Base-by-base conservation (phyloP, 2,888 invertebrate species). In the Rhagonycha fulva region DNA sequence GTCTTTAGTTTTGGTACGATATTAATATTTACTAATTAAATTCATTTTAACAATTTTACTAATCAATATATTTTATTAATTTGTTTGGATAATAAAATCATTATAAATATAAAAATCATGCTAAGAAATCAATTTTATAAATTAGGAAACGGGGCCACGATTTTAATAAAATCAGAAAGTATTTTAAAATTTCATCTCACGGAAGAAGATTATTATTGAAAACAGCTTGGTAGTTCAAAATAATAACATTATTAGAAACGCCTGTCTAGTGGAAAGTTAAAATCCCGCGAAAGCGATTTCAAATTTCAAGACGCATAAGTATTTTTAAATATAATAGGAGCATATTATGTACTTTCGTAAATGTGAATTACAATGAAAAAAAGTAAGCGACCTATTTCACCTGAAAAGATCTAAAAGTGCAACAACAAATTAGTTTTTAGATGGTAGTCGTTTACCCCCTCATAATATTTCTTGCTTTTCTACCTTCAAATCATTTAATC, bases 151-250 rank as follows among this genome's bases (percentile, higher is more conserved):
- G n/a, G n/a, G 47, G 47, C 47, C 47, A 47, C 47, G 47, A 47
- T 47, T 47, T 47, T 24, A 66, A 66, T 24, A 66, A n/a, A 66
- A 66, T 66, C 63, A 66, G 63, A 66, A 66, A 66, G 63, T 66
- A 66, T 66, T 24, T 66, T n/a, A 14, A 66, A 62, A 24, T 62
- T 62, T 47, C 47, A 47, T 47, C 19, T 62, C 23, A 62, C 62
- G 62, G 62, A 62, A 19, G 47, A 47, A 47, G 47, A 47, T 47
- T 47, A 47, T 47, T 47, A 47, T 47, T 47, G 47, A n/a, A 47
- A 47, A 47, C 47, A 47, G 47, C 47, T 47, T 47, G 47, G 47
- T 47, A 47, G 47, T 47, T 47, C n/a, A 47, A 47, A 47, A 47
- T 47, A 47, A 47, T 47, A 47, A 47, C 24, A 19, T 66, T 26